These are phyloP conservation scores for Sterna hirundo DNA, from an alignment of 2,113 vertebrate species.

Conservation along the genomic window DNA sequence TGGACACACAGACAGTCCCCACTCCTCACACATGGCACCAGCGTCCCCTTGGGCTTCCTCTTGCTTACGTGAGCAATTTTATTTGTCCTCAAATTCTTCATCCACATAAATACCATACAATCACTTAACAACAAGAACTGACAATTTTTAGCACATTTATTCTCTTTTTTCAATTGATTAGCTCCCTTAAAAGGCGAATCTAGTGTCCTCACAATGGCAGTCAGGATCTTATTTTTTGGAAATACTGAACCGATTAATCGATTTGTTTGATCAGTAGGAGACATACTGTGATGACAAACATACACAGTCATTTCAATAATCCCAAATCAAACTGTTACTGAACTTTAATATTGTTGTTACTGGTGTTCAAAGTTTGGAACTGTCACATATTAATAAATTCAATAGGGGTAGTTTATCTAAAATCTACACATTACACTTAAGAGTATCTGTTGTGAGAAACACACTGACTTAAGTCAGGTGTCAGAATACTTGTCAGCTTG, in stretches of 20 bases:
- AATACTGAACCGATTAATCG: not conserved
- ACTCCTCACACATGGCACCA: not conserved
- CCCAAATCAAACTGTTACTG: not conserved
- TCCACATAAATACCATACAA: not conserved
- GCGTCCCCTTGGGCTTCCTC: not conserved
- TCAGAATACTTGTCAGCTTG: not conserved
- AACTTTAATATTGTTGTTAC: not conserved
- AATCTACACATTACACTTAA: not conserved
- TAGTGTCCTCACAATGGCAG: not conserved
- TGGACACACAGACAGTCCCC: not conserved
- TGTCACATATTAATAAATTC: not conserved
- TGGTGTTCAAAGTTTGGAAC: not conserved
- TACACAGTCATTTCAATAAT: not conserved
- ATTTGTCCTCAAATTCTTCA: not conserved
- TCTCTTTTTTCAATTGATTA: not conserved
- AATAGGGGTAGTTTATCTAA: not conserved
- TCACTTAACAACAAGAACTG: not conserved
- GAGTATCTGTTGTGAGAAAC: not conserved
- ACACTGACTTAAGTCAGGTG: not conserved
- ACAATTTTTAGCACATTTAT: not conserved
- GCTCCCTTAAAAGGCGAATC: not conserved
- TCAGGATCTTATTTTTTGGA: not conserved
- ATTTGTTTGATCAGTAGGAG: not conserved
- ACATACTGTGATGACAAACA: not conserved
- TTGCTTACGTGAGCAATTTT: not conserved